Percentiles rank a stretch among this genome's conserved stretches.
These are phyloP conservation scores for Synodontis membranacea DNA, from an alignment of 2,113 vertebrate genomes.

Conservation along the genomic window DNA sequence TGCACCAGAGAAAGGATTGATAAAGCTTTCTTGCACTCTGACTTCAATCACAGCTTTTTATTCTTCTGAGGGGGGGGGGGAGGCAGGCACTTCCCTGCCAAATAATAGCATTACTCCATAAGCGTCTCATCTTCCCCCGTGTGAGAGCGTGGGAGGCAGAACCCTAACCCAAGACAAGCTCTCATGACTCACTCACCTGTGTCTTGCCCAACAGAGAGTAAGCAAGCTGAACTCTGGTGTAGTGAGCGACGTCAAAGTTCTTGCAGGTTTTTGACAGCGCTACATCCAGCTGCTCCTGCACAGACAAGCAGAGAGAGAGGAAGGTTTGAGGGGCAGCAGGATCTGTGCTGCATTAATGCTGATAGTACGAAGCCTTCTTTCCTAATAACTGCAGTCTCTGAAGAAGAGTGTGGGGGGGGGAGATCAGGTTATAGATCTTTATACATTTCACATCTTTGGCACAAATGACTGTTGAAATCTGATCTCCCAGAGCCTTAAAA, in stretches of 20 bases:
- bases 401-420: too few species aligned
- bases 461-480: background rate
- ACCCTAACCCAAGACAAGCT: background rate
- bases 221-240: slow-evolving; percentile 95
- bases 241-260: slow-evolving; percentile 93
- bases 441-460: background rate
- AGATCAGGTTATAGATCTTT: background rate
- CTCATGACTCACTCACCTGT: slow-evolving; percentile 79
- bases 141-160: background rate
- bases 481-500: background rate
- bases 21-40: slow-evolving; percentile 5
- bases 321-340: background rate
- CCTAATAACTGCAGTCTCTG: background rate
- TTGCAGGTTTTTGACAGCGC: slow-evolving; percentile 98
- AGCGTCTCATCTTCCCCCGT: slow-evolving; percentile 12
- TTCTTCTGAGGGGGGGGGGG: background rate
- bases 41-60: slow-evolving; percentile 34
- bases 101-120: slow-evolving; percentile 13
- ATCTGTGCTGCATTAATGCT: background rate
- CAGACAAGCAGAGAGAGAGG: slow-evolving; percentile 46
- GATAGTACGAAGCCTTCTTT: background rate
- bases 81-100: background rate
- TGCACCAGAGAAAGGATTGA: background rate
- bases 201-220: slow-evolving; percentile 96
- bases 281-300: slow-evolving; percentile 95